Evolutionary conservation across 2,888 invertebrate species (phyloP), one percentile per base, ranked within the genome.

Genomic region (Cataglyphis altisquamis): DNA sequence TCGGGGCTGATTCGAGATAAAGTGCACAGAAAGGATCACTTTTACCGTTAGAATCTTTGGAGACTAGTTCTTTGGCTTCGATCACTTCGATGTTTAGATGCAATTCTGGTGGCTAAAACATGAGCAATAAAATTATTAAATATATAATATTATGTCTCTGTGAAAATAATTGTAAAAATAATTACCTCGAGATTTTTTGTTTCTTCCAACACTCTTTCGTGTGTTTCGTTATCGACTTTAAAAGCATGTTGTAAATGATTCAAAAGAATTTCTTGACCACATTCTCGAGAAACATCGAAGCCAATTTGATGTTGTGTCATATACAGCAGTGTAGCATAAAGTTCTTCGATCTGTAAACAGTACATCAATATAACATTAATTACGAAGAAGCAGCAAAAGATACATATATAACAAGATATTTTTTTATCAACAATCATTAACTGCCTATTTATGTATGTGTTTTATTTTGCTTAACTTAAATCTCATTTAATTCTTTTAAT

Each of bases 11-110:
- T 93, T 97, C 97, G 88, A 98, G 95, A 94, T 97, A 98, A 92
- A 99, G 96, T 87, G 99, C 99, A 82, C 99, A 99, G 94, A 99
- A 99, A 0, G 99, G 99, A 95, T 99, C 99, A 91, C 99, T 99
- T 88, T 98, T 96, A n/a, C 99, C 98, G 93, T 98, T 98, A 0
- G 98, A 97, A 94, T 98, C 98, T 95, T 98, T 98, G 29, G 98
- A 97, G 85, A 96, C 96, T 63, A 98, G 95, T 91, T 98, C 98
- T 95, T 98, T 98, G 1, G 98, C 98, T 95, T 98, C 98, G 75
- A 98, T 96, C 6, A 98, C 96, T 95, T 98, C 98, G 12, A 98
- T 97, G 93, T 98, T 98, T 63, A 98, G 95, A 95, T 97, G 96
- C 91, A 98, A 95, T 91, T 98, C 97, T 0, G 98, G 98, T 1